Base-by-base conservation (phyloP, 2,888 invertebrate species). In the Meloe dianella region DNA sequence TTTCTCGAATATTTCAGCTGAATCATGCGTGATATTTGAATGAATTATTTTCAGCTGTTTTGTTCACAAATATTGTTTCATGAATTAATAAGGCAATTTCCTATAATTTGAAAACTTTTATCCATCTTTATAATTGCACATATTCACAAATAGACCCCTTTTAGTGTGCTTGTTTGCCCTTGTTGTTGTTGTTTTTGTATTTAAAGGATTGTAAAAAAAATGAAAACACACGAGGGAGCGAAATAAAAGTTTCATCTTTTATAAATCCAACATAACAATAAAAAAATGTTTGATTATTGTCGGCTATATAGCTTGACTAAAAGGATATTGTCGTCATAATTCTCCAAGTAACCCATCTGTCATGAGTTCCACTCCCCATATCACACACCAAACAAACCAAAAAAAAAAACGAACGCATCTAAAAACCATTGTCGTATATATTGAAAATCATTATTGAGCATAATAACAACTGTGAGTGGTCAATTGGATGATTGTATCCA, bases 401-500 rank as follows among this genome's bases (percentile, higher is more conserved):
- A 41, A 41, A 41, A 5, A 17, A 17, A 41, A 17, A 41, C 38
- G 38, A 38, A 38, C 14, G 14, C 38, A 38, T 38, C 14, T 17
- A n/a, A 5, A 41, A 41, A 10, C n/a, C n/a, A 41, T 41, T 41
- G 41, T n/a, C 17, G 41, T n/a, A 17, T n/a, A 17, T 51, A 51
- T 24, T 54, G 54, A 54, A 8, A 5, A 54, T 24, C 12, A 54
- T 54, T 24, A 54, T 24, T 2, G 22, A 22, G 51, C 27, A 24
- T 47, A 54, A 54, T 54, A 24, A 24, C 24, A 24, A 4, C 24
- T 51, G 51, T 22, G 54, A 4, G 27, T n/a, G 54, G 54, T 27
- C 54, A 54, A 51, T 51, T 51, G 27, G 24, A 2, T 24, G 27
- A 54, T 54, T 54, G 27, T 24, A 54, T 54, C 54, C 54, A 54